Evolutionary conservation across 2,888 invertebrate species (phyloP), one percentile per base, ranked within the genome.

Genomic region (Hypena proboscidalis): DNA sequence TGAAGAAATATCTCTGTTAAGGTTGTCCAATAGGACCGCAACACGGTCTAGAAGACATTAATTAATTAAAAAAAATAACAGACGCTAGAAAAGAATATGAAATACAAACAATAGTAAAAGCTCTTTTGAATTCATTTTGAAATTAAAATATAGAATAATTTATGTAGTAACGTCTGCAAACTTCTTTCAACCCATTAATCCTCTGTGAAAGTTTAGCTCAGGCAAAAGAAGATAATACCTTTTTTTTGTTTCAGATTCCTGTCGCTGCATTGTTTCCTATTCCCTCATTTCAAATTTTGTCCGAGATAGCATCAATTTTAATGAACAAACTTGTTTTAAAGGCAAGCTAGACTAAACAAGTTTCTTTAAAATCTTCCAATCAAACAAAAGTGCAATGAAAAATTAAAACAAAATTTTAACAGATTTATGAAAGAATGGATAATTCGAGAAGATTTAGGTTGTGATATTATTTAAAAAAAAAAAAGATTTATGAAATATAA

Each of bases 221-320:
- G 17, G 17, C 5, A 4, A 3, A 17, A 17, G 5, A 5, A 17
- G 4, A 54, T 31, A 23, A 22, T 33, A 10, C 3, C 44, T 19
- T 9, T 57, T 64, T 54, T 78, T 86, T 87, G 80, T 93, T 94
- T 37, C 93, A 96, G 96, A 85, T 97, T 97, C 88, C 93, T 96
- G 72, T 97, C 97, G 50, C 92, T 97, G 64, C 97, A 97, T 85
- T 97, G 97, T 88, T 95, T 95, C 83, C 92, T 97, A 62, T 97
- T 96, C 85, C 97, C 97, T 35, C 93, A 96, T 83, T 95, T 95
- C 80, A 94, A 94, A 74, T 95, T 95, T 85, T 97, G 97, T 79
- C 95, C 95, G 57, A 93, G 93, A 90, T 93, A 92, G 87, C 78
- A 61, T 39, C 14, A 17, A 8, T 21, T 8, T 11, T 2, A 32